Conservation (phyloP, 2,113 vertebrate genomes). For the Rostratula benghalensis region DNA sequence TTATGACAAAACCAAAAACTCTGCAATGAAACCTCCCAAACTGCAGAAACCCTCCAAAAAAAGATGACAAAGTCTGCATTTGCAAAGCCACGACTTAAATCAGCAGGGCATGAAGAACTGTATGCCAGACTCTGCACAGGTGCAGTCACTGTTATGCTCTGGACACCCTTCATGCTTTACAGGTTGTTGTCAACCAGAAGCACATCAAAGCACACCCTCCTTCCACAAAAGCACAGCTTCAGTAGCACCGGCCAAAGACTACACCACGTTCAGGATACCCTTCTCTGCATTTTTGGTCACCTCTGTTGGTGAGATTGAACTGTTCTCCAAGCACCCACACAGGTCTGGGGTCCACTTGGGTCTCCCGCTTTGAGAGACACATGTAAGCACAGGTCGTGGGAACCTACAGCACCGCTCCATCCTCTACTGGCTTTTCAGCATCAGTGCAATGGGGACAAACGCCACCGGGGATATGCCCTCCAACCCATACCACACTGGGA, state of each 20-base stretch:
- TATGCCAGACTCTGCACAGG: neutral
- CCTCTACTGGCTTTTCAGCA: neutral
- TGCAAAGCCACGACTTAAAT: neutral
- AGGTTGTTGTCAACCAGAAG: neutral
- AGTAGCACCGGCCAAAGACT: neutral
- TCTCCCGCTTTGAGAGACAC: neutral
- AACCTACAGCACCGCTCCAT: accelerated
- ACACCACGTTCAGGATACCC: too few relatives aligned
- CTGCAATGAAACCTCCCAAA: neutral
- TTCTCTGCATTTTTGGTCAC: neutral
- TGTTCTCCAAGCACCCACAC: neutral
- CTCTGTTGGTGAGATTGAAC: neutral
- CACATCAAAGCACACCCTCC: neutral
- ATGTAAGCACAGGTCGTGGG: accelerated
- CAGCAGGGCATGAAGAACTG: neutral
- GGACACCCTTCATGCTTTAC: neutral
- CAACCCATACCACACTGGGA: neutral
- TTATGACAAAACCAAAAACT: neutral
- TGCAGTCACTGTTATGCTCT: neutral
- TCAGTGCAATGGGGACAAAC: neutral
- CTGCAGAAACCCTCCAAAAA: neutral
- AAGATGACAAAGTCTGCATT: neutral
- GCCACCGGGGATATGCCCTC: constrained; percentile 9
- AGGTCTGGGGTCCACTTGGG: neutral
- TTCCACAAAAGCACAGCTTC: neutral